phyloP scores from a whole-genome alignment of 2,797 vertebrate species.

The Sebastolobus altivelis region DNA sequence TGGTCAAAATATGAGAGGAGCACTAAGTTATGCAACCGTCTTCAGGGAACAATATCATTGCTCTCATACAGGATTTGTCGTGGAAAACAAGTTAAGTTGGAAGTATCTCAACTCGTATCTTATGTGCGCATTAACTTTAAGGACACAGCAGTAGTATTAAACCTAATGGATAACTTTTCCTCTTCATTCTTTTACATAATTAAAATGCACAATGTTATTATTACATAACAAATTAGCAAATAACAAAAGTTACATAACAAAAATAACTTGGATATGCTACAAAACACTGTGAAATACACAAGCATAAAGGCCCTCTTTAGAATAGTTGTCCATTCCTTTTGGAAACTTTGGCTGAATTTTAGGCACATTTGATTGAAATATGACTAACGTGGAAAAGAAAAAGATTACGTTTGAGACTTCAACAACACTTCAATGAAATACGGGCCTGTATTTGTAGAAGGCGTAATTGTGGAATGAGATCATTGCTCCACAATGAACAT shows the following conservation, averaged over 20 bases:
- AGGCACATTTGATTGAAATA: not conserved
- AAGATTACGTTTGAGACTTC: not conserved
- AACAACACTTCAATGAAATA: not conserved
- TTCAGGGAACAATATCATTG: conserved; percentile 20
- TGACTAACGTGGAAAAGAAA: not conserved
- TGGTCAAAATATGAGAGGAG: conserved; percentile 29
- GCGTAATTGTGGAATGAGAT: not conserved
- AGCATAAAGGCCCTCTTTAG: not conserved
- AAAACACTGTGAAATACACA: not conserved
- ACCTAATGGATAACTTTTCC: not conserved
- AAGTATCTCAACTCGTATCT: not conserved
- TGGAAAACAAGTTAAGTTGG: not conserved
- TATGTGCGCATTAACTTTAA: not conserved
- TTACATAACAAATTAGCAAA: conserved; percentile 23
- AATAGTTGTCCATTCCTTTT: not conserved
- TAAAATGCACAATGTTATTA: not conserved
- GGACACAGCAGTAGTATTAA: not conserved
- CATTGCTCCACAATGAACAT: not conserved
- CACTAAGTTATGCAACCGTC: conserved; percentile 25
- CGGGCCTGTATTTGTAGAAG: not conserved
- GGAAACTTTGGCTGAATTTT: not conserved
- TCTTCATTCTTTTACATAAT: not conserved
- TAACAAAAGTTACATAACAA: conserved; percentile 13
- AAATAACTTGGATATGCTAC: not conserved
- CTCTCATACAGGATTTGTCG: not conserved